Evolutionary conservation across 2,888 invertebrate genomes (phyloP), one percentile per base, ranked within the genome.

Genomic region (Leptopilina syphax): DNA sequence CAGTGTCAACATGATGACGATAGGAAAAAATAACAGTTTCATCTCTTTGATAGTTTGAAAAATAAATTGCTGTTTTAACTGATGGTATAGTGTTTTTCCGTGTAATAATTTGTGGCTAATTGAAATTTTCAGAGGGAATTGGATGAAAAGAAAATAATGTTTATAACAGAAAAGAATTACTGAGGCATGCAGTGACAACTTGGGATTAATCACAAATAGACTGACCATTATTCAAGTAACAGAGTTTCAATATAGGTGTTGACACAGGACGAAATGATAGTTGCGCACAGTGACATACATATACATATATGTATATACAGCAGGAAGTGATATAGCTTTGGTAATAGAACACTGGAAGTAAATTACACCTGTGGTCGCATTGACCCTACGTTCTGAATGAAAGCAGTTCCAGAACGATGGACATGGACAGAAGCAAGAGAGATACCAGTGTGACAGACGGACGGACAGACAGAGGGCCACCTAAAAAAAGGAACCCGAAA

Each of bases 391-490:
- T 77, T 80, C 80, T 80, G 79, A 79, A 79, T 79, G 81, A 82
- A 81, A 84, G 83, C 84, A 80, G 87, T 88, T 88, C 87, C 87
- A 85, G 87, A 86, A 88, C 86, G 87, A 78, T 83, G 84, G 78
- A 77, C 82, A 84, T 81, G 81, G 80, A 84, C 84, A 57, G 80
- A 68, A 67, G 78, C 80, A 83, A 18, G 70, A 80, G 50, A 70
- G 63, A 70, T 34, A 65, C 47, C 65, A 65, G 24, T 24, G 44
- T 44, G 24, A 67, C 65, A 60, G 68, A 34, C 65, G 9, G 68
- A 44, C 18, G 10, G 65, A 27, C 47, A 24, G 44, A 34, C 34
- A 54, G 18, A 12, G 63, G 54, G 54, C 34, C 73, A 24, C 54
- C 50, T 3, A 13, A 65, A 57, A 67, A 60, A 10, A 13, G 47